Percentiles rank a stretch among this genome's conserved stretches.
Conservation (phyloP, 2,113 vertebrate species). For the Collichthys lucidus region DNA sequence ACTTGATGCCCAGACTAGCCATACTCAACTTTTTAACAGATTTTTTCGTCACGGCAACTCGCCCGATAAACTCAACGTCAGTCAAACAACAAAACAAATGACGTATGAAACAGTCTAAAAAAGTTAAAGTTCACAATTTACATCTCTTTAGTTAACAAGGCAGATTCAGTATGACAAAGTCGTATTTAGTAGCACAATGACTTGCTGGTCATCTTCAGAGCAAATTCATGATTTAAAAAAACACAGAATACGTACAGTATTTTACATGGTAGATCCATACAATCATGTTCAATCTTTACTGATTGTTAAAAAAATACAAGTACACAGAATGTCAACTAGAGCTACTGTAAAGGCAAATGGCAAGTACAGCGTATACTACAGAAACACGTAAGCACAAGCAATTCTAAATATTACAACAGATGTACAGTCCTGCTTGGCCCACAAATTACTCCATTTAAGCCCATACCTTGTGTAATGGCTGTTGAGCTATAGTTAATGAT, state of each 20-base stretch:
- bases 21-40: neutral
- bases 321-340: constrained; percentile 46
- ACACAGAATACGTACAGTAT: constrained; percentile 35
- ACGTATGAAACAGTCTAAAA: neutral
- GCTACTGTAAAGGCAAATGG: constrained; percentile 60
- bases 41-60: too few relatives aligned
- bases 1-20: neutral
- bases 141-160: neutral
- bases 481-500: constrained; percentile 41
- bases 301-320: constrained; percentile 40
- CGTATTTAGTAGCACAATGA: constrained; percentile 18
- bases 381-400: constrained; percentile 57
- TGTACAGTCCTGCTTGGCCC: constrained; percentile 56
- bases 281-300: constrained; percentile 60
- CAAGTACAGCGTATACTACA: constrained; percentile 30
- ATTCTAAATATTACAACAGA: constrained; percentile 34
- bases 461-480: constrained; percentile 10
- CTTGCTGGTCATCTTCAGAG: constrained; percentile 1
- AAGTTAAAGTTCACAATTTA: constrained; percentile 12
- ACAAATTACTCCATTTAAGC: constrained; percentile 28
- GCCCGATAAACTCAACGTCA: neutral
- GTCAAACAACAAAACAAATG: constrained; percentile 20
- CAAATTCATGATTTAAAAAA: constrained; percentile 12
- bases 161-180: constrained; percentile 23
- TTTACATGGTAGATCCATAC: constrained; percentile 52